These are phyloP conservation scores for Pitangus sulphuratus DNA, from an alignment of 2,797 vertebrate genomes.

Conservation along the genomic window DNA sequence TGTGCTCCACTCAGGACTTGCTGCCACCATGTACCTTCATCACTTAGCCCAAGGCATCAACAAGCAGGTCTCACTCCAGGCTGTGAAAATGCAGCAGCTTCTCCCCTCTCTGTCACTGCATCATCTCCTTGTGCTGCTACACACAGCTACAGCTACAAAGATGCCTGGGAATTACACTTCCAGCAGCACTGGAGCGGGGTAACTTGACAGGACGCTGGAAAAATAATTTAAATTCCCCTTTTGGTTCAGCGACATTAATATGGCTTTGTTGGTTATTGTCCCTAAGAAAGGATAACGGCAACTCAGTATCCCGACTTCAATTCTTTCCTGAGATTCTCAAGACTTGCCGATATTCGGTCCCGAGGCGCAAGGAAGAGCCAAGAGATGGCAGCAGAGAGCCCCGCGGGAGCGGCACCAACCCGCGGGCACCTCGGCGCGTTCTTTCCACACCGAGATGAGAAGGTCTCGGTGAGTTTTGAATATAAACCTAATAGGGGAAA, in stretches of 20 bases:
- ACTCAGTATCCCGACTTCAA: fast-evolving
- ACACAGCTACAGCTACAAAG: fast-evolving
- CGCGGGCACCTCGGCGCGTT: fast-evolving
- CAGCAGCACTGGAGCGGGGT: fast-evolving
- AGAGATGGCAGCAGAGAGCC: background rate
- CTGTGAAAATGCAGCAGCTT: background rate
- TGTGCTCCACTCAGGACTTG: too few relatives aligned
- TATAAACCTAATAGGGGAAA: background rate
- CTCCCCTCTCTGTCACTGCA: fast-evolving
- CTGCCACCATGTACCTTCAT: background rate
- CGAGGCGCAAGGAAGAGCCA: fast-evolving
- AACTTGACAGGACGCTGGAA: background rate
- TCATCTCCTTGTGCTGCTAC: background rate
- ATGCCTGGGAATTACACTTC: background rate
- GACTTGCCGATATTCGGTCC: fast-evolving
- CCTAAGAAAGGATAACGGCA: fast-evolving
- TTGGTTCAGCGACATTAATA: background rate
- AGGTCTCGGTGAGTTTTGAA: fast-evolving
- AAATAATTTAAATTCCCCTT: background rate
- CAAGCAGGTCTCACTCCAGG: background rate
- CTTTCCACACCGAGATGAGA: fast-evolving
- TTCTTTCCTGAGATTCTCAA: fast-evolving
- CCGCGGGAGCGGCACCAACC: background rate
- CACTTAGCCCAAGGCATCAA: background rate
- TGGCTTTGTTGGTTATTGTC: background rate